These are phyloP conservation scores for Balaenoptera acutorostrata DNA, from an alignment of 2,113 vertebrate genomes.

Conservation along the genomic window DNA sequence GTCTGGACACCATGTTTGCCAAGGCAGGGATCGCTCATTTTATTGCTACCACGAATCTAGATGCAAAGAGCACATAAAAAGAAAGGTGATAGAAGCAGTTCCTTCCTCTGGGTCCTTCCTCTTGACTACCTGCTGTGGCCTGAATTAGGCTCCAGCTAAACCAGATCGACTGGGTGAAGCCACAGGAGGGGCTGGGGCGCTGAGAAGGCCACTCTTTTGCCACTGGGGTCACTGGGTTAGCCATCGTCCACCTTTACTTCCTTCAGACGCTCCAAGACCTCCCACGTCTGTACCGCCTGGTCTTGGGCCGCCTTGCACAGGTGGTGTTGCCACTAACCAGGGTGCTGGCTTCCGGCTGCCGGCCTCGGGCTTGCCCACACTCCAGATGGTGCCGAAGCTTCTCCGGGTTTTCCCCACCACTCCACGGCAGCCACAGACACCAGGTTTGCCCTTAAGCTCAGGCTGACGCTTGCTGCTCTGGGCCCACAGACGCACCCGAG, in stretches of 20 bases:
- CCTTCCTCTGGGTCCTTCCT: neutral
- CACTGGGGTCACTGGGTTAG: neutral
- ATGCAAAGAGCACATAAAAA: no score
- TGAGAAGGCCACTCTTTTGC: neutral
- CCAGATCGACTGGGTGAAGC: neutral
- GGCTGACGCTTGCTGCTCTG: neutral
- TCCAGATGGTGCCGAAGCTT: neutral
- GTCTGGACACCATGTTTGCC: neutral
- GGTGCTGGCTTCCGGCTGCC: neutral
- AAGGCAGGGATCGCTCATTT: neutral
- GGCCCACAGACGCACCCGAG: neutral
- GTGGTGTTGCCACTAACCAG: neutral
- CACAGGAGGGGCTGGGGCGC: no score
- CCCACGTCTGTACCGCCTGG: neutral
- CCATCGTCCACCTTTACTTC: neutral
- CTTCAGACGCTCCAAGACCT: neutral
- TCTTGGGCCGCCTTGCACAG: neutral
- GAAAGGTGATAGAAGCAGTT: neutral
- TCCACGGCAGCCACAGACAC: neutral
- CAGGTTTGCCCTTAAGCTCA: neutral
- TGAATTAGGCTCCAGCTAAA: neutral
- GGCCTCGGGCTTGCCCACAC: accelerated
- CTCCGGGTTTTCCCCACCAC: neutral
- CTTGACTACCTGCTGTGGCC: neutral
- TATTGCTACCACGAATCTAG: neutral